Conservation (phyloP, 2,888 invertebrate species). For the Apotomis capreana region DNA sequence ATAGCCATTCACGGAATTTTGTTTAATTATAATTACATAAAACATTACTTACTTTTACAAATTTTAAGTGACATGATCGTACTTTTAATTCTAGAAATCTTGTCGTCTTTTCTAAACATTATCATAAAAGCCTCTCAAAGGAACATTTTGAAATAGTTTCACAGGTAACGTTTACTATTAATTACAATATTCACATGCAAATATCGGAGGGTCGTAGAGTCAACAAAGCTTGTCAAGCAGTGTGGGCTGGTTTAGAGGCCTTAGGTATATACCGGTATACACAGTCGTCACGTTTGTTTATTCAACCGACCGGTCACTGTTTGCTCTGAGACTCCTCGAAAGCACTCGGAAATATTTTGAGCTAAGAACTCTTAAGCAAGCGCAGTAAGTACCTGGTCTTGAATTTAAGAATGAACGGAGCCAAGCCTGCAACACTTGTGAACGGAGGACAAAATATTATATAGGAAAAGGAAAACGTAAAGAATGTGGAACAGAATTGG, state of each 20-base stretch:
- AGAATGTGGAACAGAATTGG: not conserved
- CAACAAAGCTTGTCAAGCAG: constrained; percentile 67
- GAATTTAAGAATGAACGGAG: constrained; percentile 42
- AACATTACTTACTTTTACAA: no score
- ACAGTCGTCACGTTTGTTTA: constrained; percentile 68
- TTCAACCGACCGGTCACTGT: constrained; percentile 79
- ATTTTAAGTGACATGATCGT: no score
- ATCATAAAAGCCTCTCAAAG: not conserved
- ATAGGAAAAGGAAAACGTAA: constrained; percentile 3
- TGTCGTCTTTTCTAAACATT: not conserved
- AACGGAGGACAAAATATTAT: constrained; percentile 18
- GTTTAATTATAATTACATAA: no score
- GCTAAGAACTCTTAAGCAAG: constrained; percentile 65
- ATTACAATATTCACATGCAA: constrained; percentile 74
- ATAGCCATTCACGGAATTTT: not conserved
- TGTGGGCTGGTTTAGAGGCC: constrained; percentile 68
- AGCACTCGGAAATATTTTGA: constrained; percentile 76
- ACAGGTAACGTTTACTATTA: constrained; percentile 48
- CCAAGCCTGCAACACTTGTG: constrained; percentile 8
- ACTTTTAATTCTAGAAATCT: no score
- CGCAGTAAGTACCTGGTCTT: constrained; percentile 48
- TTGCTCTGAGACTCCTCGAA: constrained; percentile 73
- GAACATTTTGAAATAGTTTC: constrained; percentile 30
- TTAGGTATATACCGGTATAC: constrained; percentile 50
- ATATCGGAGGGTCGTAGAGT: constrained; percentile 67